Evolutionary conservation across 1,140 invertebrate genomes (phyloP), one percentile per base, ranked within the genome.

Genomic region (Ylistrum balloti): DNA sequence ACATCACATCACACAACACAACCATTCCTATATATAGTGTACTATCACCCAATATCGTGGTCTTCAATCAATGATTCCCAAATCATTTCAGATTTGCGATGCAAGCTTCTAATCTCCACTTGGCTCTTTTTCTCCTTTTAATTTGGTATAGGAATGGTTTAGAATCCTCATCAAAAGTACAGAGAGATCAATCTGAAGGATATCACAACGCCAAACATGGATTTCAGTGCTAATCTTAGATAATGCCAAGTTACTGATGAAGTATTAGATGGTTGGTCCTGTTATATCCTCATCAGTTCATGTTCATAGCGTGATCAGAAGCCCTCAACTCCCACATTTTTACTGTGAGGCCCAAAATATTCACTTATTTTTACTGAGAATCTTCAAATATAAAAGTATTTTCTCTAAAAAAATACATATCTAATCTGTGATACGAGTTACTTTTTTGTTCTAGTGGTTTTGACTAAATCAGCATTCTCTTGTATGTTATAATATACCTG

Each of bases 201-300:
- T 28, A 17, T n/a, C 3, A 38, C 56, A 74, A 28, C 28, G n/a
- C 56, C 56, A 74, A 74, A 28, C 9, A 17, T 13, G 17, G 56
- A 74, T 28, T 74, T 28, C 56, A 74, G 17, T 74, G 56, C 28
- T 74, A 74, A 74, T n/a, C 56, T n/a, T 74, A 28, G 22, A 9
- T 28, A 74, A 74, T 74, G 56, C 56, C 17, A 3, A 5, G 9
- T 28, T 28, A 28, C 56, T 74, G 56, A 74, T 28, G 56, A 28
- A 28, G 22, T n/a, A 74, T n/a, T 17, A 0, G n/a, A 11, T 9
- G 56, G 28, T n/a, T 28, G 56, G 56, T 74, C 56, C 22, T 5
- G 28, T 74, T 74, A 74, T n/a, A 74, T 74, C 56, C 56, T 28
- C 56, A 74, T 74, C 56, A 74, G n/a, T n/a, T 38, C 22, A n/a